These are phyloP conservation scores for Rhopalosiphum padi DNA, from an alignment of 1,140 invertebrate genomes.

Conservation along the genomic window DNA sequence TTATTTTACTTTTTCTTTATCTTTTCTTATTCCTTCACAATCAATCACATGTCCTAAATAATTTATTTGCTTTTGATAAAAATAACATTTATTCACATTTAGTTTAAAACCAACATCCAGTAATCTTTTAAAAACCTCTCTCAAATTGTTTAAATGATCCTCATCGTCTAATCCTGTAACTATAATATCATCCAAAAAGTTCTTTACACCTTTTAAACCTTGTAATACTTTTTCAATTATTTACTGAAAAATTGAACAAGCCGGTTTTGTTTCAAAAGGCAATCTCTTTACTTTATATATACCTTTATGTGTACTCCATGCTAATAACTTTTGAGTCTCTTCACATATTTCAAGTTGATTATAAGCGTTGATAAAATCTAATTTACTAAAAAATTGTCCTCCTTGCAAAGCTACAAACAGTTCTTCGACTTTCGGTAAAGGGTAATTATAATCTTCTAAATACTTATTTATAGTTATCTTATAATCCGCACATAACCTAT, in stretches of 20 bases:
- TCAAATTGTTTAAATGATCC: neutral
- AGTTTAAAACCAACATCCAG: neutral
- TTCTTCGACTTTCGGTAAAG: conserved; percentile 54
- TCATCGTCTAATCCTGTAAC: neutral
- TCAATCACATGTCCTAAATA: neutral
- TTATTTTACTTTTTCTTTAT: neutral
- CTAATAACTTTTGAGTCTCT: conserved; percentile 49
- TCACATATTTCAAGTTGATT: neutral
- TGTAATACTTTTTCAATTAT: neutral
- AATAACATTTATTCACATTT: neutral
- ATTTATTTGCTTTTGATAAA: neutral
- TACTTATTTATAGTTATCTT: conserved; percentile 61
- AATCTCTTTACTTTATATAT: conserved; percentile 63
- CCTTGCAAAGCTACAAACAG: conserved; percentile 52
- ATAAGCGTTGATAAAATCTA: conserved; percentile 21
- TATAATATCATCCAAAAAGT: neutral
- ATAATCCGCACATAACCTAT: conserved; percentile 64
- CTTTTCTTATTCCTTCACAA: neutral
- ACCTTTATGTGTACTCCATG: conserved; percentile 61
- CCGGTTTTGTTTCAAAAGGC: conserved; percentile 65
- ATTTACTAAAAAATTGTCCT: neutral
- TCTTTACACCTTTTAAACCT: neutral
- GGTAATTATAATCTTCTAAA: conserved; percentile 51
- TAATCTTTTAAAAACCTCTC: conserved; percentile 5
- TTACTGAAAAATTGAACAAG: conserved; percentile 55